Conservation (phyloP, 2,888 invertebrate genomes). For the Athetis lepigone region DNA sequence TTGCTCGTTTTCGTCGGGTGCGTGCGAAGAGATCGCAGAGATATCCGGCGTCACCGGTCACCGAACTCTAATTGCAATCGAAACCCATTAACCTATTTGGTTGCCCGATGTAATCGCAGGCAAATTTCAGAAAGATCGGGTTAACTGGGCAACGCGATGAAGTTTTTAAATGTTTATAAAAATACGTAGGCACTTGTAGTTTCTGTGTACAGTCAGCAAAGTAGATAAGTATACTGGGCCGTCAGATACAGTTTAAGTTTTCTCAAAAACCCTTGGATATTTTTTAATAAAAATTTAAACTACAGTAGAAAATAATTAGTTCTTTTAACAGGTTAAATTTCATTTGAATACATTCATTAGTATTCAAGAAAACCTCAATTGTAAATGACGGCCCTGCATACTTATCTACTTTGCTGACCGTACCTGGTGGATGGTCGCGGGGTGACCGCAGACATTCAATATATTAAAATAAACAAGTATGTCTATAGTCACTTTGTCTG, state of each 20-base stretch:
- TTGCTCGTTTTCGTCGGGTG: constrained; percentile 68
- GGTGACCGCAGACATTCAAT: constrained; percentile 55
- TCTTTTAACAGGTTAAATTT: too few relatives aligned
- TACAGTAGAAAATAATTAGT: too few relatives aligned
- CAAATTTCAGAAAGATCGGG: constrained; percentile 70
- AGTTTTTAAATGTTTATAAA: constrained; percentile 73
- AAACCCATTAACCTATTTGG: constrained; percentile 70
- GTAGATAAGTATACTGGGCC: too few relatives aligned
- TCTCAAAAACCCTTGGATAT: too few relatives aligned
- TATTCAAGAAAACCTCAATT: too few relatives aligned
- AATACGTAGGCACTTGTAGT: constrained; percentile 70
- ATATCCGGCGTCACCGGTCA: constrained; percentile 77
- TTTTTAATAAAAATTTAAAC: too few relatives aligned
- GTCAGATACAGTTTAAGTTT: too few relatives aligned
- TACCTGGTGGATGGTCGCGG: constrained; percentile 3
- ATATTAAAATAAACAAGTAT: constrained; percentile 35
- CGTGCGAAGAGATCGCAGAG: constrained; percentile 78
- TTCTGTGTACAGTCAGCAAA: too few relatives aligned
- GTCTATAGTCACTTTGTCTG: constrained; percentile 69
- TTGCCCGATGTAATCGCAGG: constrained; percentile 53
- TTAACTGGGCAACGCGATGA: constrained; percentile 72
- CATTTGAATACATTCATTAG: too few relatives aligned
- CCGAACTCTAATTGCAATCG: constrained; percentile 70
- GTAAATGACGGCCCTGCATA: too few relatives aligned
- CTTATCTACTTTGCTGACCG: too few relatives aligned